A percentile compares a stretch with the other conserved stretches of the same genome.
Evolutionary conservation across 2,113 vertebrate species (phyloP).

Genomic region (Chloropsis cyanopogon): DNA sequence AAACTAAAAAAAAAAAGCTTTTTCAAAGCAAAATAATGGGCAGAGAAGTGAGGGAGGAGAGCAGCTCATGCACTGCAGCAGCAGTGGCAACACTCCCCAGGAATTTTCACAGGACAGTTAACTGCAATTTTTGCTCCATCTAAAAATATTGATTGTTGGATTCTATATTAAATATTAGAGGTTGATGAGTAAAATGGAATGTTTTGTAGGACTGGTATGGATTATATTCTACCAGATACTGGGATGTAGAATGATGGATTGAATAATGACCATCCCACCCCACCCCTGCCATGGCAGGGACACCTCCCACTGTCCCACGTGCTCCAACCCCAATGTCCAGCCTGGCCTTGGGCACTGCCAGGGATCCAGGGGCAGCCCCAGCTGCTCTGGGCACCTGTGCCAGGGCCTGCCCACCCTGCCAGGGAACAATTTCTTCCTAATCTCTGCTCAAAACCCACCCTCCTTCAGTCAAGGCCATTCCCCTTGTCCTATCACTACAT

Average conservation of each 20-base stretch:
- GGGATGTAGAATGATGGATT: background rate
- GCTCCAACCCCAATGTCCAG: background rate
- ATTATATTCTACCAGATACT: background rate
- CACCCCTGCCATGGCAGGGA: background rate
- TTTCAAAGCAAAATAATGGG: background rate
- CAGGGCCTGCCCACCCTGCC: too few species aligned
- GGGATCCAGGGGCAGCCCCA: background rate
- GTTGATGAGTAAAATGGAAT: background rate
- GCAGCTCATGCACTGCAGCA: background rate
- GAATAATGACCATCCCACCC: background rate
- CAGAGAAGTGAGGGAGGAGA: background rate
- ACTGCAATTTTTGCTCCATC: background rate
- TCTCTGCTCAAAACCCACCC: background rate
- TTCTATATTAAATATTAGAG: background rate
- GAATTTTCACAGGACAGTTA: background rate
- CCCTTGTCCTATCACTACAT: background rate
- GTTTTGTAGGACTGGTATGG: rapidly evolving
- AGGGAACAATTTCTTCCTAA: background rate
- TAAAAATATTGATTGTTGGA: background rate
- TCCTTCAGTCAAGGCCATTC: background rate
- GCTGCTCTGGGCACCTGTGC: background rate
- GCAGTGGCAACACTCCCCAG: background rate
- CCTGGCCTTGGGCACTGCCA: background rate
- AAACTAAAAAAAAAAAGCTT: background rate
- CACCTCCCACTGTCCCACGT: background rate